A percentile compares a stretch with the other conserved stretches of the same genome.
These are phyloP conservation scores for Mycteria americana DNA, from an alignment of 2,797 vertebrate genomes.

Conservation along the genomic window DNA sequence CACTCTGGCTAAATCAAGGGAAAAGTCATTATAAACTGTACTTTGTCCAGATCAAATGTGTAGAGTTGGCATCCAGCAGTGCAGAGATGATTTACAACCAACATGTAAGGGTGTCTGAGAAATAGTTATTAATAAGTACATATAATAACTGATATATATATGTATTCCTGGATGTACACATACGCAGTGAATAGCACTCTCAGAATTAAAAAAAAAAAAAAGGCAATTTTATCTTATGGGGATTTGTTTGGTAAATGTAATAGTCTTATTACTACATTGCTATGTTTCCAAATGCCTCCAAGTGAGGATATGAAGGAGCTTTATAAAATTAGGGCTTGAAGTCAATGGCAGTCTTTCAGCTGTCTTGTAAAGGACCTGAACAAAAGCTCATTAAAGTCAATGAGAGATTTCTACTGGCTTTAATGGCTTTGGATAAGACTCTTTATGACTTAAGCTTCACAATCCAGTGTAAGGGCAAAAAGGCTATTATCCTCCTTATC, in stretches of 20 bases:
- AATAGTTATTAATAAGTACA: background rate
- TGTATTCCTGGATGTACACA: background rate
- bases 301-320: background rate
- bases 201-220: background rate
- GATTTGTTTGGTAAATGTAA: background rate
- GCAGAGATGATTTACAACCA: background rate
- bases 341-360: background rate
- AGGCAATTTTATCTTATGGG: background rate
- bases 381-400: conserved; percentile 27
- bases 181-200: background rate
- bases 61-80: background rate
- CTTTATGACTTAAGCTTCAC: background rate
- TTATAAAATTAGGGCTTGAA: background rate
- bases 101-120: background rate
- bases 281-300: background rate
- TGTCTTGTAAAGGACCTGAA: background rate
- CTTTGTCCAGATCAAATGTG: background rate
- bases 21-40: background rate
- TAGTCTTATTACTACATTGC: background rate
- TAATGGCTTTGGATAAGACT: background rate
- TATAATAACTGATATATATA: background rate
- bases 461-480: background rate
- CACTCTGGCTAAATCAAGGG: background rate
- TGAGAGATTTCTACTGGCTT: conserved; percentile 1
- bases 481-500: background rate